These are phyloP conservation scores for Metridium senile DNA, from an alignment of 92 coral and sea anemone genomes.

Conservation along the genomic window DNA sequence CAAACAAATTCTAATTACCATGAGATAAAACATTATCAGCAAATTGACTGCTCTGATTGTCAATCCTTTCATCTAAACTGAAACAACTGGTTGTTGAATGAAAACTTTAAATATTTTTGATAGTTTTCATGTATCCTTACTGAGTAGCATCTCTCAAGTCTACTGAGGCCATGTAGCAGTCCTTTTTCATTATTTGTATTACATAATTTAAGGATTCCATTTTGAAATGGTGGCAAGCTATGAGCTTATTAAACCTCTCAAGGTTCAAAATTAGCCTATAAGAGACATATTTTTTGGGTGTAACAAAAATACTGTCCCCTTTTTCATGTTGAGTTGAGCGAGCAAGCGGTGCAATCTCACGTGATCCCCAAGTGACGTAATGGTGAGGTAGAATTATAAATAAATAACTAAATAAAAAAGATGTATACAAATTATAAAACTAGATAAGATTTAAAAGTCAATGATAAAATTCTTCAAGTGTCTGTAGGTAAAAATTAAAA, in stretches of 20 bases:
- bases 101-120: neutral
- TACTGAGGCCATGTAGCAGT: neutral
- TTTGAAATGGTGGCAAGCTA: constrained; percentile 8
- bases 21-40: neutral
- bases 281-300: neutral
- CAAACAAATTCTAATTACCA: neutral
- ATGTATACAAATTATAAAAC: too few species aligned
- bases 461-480: too few species aligned
- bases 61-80: neutral
- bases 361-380: too few species aligned
- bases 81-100: neutral
- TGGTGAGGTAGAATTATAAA: too few species aligned
- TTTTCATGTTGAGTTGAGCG: too few species aligned
- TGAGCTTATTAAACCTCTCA: neutral
- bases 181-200: neutral
- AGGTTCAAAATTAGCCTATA: neutral
- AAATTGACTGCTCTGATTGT: neutral
- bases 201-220: constrained; percentile 4
- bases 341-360: too few species aligned
- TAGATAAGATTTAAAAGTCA: too few species aligned
- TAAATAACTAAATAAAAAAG: too few species aligned
- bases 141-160: neutral
- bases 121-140: neutral
- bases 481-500: too few species aligned
- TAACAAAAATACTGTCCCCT: neutral